These are phyloP conservation scores for Rutpela maculata DNA, from an alignment of 2,888 invertebrate genomes.

Conservation along the genomic window DNA sequence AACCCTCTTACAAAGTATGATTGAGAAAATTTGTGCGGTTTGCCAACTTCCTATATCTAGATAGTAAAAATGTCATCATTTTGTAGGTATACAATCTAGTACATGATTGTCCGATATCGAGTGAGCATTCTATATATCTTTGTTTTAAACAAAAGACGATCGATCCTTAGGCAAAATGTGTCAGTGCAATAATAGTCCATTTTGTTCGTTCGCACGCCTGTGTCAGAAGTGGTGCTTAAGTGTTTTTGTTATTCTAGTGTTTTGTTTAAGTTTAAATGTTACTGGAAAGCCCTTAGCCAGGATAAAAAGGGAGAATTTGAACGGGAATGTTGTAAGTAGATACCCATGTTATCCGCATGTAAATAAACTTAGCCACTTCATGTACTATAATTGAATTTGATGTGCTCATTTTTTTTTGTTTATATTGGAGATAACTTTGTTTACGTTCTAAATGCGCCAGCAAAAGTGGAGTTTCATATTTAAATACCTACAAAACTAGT, in stretches of 20 bases:
- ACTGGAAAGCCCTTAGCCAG: slow-evolving; percentile 39
- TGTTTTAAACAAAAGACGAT: slow-evolving; percentile 12
- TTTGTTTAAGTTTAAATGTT: slow-evolving; percentile 48
- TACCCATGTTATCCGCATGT: neutral
- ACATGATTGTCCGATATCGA: slow-evolving; percentile 12
- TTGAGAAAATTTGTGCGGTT: slow-evolving; percentile 38
- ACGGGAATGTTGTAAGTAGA: slow-evolving; percentile 49
- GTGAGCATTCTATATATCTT: neutral
- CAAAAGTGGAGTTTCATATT: neutral
- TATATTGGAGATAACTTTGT: neutral
- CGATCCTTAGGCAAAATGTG: slow-evolving; percentile 13
- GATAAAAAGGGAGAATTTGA: slow-evolving; percentile 49
- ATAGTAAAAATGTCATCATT: slow-evolving; percentile 13
- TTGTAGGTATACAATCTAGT: slow-evolving; percentile 6
- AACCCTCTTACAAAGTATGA: slow-evolving; percentile 27
- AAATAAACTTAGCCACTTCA: neutral
- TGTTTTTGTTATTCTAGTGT: slow-evolving; percentile 51
- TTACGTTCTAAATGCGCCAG: neutral
- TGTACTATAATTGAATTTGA: neutral
- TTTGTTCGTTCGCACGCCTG: slow-evolving; percentile 18
- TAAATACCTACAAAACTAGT: neutral
- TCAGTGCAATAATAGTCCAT: slow-evolving; percentile 11
- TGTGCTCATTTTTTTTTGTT: neutral
- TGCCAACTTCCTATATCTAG: slow-evolving; percentile 30
- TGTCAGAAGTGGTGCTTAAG: slow-evolving; percentile 46